Conservation (phyloP, 2,888 invertebrate species). For the Zygaena filipendulae region DNA sequence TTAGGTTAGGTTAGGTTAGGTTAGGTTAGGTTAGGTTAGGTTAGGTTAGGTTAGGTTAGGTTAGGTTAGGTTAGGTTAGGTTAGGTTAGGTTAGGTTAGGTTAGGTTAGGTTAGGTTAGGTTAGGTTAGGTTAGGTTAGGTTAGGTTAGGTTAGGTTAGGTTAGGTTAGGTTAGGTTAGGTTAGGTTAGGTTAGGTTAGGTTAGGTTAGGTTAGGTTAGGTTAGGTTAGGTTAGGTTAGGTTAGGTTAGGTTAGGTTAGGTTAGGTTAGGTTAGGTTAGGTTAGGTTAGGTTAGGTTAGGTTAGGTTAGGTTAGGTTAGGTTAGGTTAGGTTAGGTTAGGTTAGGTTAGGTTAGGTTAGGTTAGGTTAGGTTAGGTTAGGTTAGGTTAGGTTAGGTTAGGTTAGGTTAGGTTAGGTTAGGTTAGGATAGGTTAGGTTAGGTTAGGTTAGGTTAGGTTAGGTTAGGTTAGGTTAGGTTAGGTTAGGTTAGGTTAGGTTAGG, state of each 20-base stretch:
- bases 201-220: conserved; percentile 11
- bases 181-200: conserved; percentile 14
- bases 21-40: conserved; percentile 10
- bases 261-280: conserved; percentile 19
- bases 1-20: conserved; percentile 10
- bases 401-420: conserved; percentile 17
- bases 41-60: conserved; percentile 8
- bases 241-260: conserved; percentile 19
- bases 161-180: conserved; percentile 14
- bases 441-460: conserved; percentile 17
- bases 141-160: conserved; percentile 15
- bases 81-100: conserved; percentile 10
- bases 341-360: conserved; percentile 15
- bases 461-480: conserved; percentile 14
- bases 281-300: conserved; percentile 19
- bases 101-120: conserved; percentile 11
- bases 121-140: conserved; percentile 13
- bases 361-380: conserved; percentile 15
- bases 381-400: conserved; percentile 16
- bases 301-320: conserved; percentile 16
- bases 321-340: conserved; percentile 17
- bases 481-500: conserved; percentile 17
- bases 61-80: conserved; percentile 12
- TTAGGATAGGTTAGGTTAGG: conserved; percentile 16
- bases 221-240: conserved; percentile 16